These are phyloP conservation scores for Mormyrops boulengeri DNA, from an alignment of 2,797 vertebrate species.

Conservation along the genomic window DNA sequence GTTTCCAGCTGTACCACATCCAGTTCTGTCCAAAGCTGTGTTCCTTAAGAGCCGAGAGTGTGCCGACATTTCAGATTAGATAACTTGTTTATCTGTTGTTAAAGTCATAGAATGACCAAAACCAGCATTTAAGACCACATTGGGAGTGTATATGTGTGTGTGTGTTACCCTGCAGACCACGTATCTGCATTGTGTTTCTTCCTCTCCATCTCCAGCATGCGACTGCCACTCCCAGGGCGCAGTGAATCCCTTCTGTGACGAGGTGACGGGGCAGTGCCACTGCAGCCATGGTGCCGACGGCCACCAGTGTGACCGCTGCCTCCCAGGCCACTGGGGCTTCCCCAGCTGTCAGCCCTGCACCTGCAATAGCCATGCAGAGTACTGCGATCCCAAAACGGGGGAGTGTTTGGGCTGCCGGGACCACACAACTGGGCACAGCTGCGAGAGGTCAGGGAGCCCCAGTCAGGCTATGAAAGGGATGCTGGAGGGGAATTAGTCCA, in stretches of 20 bases:
- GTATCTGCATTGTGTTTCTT: background rate
- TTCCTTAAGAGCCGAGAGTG: background rate
- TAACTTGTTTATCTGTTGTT: background rate
- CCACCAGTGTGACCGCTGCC: slow-evolving; percentile 81
- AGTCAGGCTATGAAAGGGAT: background rate
- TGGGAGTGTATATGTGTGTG: background rate
- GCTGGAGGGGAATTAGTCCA: background rate
- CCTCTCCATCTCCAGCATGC: slow-evolving; percentile 60
- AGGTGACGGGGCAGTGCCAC: slow-evolving; percentile 77
- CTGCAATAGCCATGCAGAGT: slow-evolving; percentile 80
- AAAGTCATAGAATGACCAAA: background rate
- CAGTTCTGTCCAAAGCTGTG: background rate
- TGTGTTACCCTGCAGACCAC: background rate
- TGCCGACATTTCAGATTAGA: background rate
- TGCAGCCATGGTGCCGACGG: slow-evolving; percentile 73
- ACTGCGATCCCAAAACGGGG: slow-evolving; percentile 71
- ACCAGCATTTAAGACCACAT: background rate
- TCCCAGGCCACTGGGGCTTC: slow-evolving; percentile 91
- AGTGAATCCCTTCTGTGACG: slow-evolving; percentile 68
- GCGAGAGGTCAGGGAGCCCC: slow-evolving; percentile 70
- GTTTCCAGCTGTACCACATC: background rate
- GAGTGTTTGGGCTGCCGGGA: slow-evolving; percentile 77
- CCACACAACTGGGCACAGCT: slow-evolving; percentile 75
- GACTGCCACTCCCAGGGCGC: slow-evolving; percentile 80
- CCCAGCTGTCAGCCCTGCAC: slow-evolving; percentile 80